A percentile compares a stretch with the other conserved stretches of the same genome.
Conservation (phyloP, 2,888 invertebrate species). For the Crepidodera aurea region DNA sequence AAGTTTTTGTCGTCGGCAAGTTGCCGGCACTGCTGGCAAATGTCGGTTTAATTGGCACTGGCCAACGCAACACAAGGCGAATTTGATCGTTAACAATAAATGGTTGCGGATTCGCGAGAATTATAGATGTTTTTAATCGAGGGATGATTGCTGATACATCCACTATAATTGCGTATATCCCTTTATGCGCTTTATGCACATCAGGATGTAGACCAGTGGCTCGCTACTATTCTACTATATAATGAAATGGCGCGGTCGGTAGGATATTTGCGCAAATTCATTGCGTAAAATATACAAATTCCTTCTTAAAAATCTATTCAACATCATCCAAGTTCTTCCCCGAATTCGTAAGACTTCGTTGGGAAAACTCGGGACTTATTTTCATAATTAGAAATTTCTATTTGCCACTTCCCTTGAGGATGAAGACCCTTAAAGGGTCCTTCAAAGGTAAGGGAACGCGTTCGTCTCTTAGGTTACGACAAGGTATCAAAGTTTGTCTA, state of each 20-base stretch:
- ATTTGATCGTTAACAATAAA: constrained; percentile 6
- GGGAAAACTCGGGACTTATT: constrained; percentile 2
- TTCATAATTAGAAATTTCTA: constrained; percentile 17
- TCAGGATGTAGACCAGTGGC: background rate
- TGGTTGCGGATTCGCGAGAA: constrained; percentile 4
- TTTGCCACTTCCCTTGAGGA: constrained; percentile 6
- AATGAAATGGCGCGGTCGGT: too few relatives aligned
- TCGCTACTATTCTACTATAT: background rate
- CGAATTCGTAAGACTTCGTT: background rate
- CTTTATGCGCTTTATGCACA: background rate
- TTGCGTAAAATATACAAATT: too few relatives aligned
- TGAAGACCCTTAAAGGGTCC: constrained; percentile 6
- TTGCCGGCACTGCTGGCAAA: background rate
- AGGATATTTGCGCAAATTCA: too few relatives aligned
- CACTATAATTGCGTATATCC: background rate
- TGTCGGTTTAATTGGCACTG: background rate
- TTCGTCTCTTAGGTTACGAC: constrained; percentile 16
- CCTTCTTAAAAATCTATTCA: too few relatives aligned
- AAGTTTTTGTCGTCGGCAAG: background rate
- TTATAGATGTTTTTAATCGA: constrained; percentile 15
- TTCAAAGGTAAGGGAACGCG: too few relatives aligned
- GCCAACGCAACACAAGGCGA: constrained; percentile 2
- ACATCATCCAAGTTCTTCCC: background rate
- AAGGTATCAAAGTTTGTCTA: constrained; percentile 41
- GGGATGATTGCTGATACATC: background rate